phyloP scores from a whole-genome alignment of 1,140 invertebrate genomes.

The Pinna nobilis region DNA sequence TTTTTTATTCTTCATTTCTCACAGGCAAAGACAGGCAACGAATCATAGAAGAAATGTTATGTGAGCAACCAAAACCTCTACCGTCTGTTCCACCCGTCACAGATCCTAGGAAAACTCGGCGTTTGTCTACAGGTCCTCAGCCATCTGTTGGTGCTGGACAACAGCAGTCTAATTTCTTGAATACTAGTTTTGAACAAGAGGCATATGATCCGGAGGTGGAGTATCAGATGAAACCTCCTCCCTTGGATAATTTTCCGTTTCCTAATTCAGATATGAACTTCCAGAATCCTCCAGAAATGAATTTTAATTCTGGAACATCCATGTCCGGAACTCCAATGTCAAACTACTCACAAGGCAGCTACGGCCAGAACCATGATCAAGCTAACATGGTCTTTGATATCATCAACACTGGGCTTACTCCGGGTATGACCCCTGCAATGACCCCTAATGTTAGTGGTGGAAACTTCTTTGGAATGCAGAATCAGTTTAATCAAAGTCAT shows the following conservation, averaged over 20 bases:
- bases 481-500: slow-evolving; percentile 12
- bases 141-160: slow-evolving; percentile 6
- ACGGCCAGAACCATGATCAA: slow-evolving; percentile 17
- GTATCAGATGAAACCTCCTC: background rate
- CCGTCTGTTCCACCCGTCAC: slow-evolving; percentile 49
- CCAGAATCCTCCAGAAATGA: slow-evolving; percentile 6
- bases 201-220: slow-evolving; percentile 52
- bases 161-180: slow-evolving; percentile 33
- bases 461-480: slow-evolving; percentile 7
- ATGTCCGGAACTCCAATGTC: slow-evolving; percentile 33
- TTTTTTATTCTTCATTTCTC: slow-evolving; percentile 18
- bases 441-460: slow-evolving; percentile 23
- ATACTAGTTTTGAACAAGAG: slow-evolving; percentile 43
- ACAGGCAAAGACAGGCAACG: slow-evolving; percentile 72
- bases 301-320: background rate
- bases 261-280: background rate
- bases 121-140: slow-evolving; percentile 21
- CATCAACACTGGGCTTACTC: slow-evolving; percentile 30
- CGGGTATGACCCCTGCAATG: slow-evolving; percentile 31
- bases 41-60: slow-evolving; percentile 81
- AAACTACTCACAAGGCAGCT: slow-evolving; percentile 29
- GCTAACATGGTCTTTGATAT: slow-evolving; percentile 39
- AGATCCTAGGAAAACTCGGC: slow-evolving; percentile 46
- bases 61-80: slow-evolving; percentile 72
- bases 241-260: background rate